These are phyloP conservation scores for Suillia variegata DNA, from an alignment of 2,888 invertebrate genomes.

Conservation along the genomic window DNA sequence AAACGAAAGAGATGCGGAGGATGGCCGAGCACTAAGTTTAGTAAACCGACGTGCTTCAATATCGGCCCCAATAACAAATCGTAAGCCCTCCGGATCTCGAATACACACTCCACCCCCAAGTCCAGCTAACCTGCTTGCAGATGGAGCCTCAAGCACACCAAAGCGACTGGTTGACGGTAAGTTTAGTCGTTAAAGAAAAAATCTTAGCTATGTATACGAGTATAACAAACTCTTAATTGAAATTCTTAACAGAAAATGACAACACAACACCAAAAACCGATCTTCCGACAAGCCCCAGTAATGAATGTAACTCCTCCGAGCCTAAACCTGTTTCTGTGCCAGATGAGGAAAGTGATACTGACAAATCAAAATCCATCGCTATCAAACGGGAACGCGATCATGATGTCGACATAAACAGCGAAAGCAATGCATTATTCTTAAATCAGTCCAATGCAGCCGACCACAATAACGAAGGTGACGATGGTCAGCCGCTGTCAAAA, in stretches of 20 bases:
- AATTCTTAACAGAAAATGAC: slow-evolving; percentile 60
- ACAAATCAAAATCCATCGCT: slow-evolving; percentile 35
- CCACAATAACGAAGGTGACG: slow-evolving; percentile 26
- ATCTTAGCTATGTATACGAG: not conserved
- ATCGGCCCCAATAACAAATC: slow-evolving; percentile 70
- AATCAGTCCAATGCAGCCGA: slow-evolving; percentile 55
- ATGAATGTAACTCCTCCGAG: slow-evolving; percentile 67
- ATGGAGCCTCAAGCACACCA: slow-evolving; percentile 83
- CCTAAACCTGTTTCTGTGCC: too few species aligned
- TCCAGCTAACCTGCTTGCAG: slow-evolving; percentile 76
- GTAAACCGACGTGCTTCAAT: slow-evolving; percentile 75
- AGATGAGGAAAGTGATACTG: slow-evolving; percentile 45
- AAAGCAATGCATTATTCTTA: too few species aligned
- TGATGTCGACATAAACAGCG: slow-evolving; percentile 48
- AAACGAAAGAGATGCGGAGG: slow-evolving; percentile 78
- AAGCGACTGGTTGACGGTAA: slow-evolving; percentile 70
- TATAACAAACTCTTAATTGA: slow-evolving; percentile 13
- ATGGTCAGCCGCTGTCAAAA: slow-evolving; percentile 65
- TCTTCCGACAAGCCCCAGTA: slow-evolving; percentile 41
- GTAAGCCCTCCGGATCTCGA: slow-evolving; percentile 63
- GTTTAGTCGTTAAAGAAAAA: slow-evolving; percentile 29
- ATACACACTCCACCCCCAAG: slow-evolving; percentile 78
- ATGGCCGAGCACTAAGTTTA: slow-evolving; percentile 74
- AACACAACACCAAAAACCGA: slow-evolving; percentile 66
- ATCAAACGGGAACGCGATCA: slow-evolving; percentile 48